Evolutionary conservation across 1,140 invertebrate genomes (phyloP).

Genomic region (Brachionus sp.): DNA sequence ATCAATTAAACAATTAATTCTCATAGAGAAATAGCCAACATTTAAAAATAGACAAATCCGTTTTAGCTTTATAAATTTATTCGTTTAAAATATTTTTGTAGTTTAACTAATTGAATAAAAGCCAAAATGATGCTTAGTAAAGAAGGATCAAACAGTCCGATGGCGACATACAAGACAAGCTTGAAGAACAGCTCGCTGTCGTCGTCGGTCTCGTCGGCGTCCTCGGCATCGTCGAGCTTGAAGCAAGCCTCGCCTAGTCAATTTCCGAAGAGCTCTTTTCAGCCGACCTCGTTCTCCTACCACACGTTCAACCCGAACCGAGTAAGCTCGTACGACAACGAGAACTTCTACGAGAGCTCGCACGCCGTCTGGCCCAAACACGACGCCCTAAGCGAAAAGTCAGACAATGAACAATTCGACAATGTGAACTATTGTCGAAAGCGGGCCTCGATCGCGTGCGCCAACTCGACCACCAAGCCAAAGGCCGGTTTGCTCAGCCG

Average conservation of each 20-base stretch:
- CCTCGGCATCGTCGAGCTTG: not conserved
- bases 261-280: not conserved
- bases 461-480: not conserved
- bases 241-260: not conserved
- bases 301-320: constrained; percentile 26
- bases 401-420: not conserved
- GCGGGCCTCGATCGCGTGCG: not conserved
- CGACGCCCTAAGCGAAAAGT: not conserved
- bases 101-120: no score
- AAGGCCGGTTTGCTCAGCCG: not conserved
- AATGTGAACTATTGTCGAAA: not conserved
- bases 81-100: not conserved
- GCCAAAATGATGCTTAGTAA: not conserved
- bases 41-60: not conserved
- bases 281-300: constrained; percentile 25
- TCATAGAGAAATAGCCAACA: not conserved
- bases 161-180: not conserved
- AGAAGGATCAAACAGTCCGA: not conserved
- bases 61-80: not conserved
- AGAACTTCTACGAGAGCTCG: not conserved
- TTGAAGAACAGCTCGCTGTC: constrained; percentile 12
- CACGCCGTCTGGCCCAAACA: not conserved
- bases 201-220: not conserved
- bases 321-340: constrained; percentile 37
- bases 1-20: constrained; percentile 35